Conservation (phyloP, 92 coral and sea anemone genomes). For the Phenganax subtilis region DNA sequence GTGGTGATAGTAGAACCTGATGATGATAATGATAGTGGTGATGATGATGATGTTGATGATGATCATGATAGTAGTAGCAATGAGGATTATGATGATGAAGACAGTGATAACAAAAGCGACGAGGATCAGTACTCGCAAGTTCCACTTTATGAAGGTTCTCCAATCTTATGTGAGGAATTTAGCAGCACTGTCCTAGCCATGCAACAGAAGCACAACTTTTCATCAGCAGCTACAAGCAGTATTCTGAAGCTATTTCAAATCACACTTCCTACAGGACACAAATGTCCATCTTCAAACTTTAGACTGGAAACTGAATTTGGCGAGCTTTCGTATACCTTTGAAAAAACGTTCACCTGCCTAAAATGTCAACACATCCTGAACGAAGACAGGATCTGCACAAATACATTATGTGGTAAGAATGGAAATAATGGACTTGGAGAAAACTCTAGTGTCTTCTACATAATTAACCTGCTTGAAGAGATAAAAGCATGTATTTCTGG, state of each 20-base stretch:
- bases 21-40: slow-evolving; percentile 2
- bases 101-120: slow-evolving; percentile 18
- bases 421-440: slow-evolving; percentile 25
- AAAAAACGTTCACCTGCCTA: slow-evolving; percentile 49
- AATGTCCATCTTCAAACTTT: slow-evolving; percentile 52
- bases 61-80: slow-evolving; percentile 8
- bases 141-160: slow-evolving; percentile 56
- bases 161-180: slow-evolving; percentile 51
- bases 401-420: slow-evolving; percentile 26
- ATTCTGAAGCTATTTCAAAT: slow-evolving; percentile 45
- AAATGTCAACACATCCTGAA: slow-evolving; percentile 51
- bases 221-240: slow-evolving; percentile 54
- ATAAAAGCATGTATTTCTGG: slow-evolving; percentile 38
- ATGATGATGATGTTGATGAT: slow-evolving; percentile 19
- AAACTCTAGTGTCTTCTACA: slow-evolving; percentile 38
- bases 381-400: slow-evolving; percentile 48
- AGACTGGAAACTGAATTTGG: slow-evolving; percentile 48
- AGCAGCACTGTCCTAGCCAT: slow-evolving; percentile 50
- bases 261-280: slow-evolving; percentile 51
- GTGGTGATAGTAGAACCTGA: too few relatives aligned
- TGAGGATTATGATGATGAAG: slow-evolving; percentile 18
- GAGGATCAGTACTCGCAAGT: slow-evolving; percentile 15
- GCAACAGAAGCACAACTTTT: slow-evolving; percentile 57
- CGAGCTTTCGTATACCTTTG: slow-evolving; percentile 43
- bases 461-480: slow-evolving; percentile 43